Base-by-base conservation (phyloP, 2,113 vertebrate species). In the Sturnira hondurensis region DNA sequence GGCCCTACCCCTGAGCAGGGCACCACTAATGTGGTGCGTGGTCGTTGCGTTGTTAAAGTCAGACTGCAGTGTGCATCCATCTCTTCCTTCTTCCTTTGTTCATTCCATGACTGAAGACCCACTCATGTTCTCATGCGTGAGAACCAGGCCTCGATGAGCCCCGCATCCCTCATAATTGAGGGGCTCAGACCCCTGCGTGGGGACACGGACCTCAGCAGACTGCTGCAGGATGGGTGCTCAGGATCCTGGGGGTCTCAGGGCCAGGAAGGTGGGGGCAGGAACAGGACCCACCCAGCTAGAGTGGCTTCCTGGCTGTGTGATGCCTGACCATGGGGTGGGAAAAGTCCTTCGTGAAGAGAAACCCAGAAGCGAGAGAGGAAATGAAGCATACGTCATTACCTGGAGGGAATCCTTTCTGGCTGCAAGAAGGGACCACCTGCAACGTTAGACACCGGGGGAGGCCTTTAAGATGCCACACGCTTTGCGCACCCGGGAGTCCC, bases 11-110 rank as follows among this genome's bases (percentile, higher is more conserved):
- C 73, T 31, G 24, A 0, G 58, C 13, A 5, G 56, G 28, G 6
- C 13, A 0, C 1, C 1, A 3, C 68, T 61, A 12, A 15, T 2
- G 2, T 17, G 54, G 71, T 5, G 0, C 0, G 45, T 20, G 80
- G 31, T 22, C 1, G 24, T 33, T 2, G 1, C 2, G 6, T 4
- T n/a, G 20, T 20, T 33, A 38, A 24, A 70, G 78, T 9, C 7
- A n/a, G 0, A 8, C 14, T 5, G 47, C 0, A 61, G 31, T 38
- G 31, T 17, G 19, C 52, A 16, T 7, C n/a, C 17, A 14, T 1
- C 6, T 24, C 9, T 36, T 22, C 70, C 50, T 24, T 45, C 36
- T 24, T 38, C 36, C 1, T 24, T 5, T 13, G 61, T 33, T 70
- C n/a, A 17, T 3, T 31, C 38, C 61, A 24, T 0, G 15, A 10